Evolutionary conservation across 2,113 vertebrate genomes (phyloP).

Genomic region (Eira barbara): DNA sequence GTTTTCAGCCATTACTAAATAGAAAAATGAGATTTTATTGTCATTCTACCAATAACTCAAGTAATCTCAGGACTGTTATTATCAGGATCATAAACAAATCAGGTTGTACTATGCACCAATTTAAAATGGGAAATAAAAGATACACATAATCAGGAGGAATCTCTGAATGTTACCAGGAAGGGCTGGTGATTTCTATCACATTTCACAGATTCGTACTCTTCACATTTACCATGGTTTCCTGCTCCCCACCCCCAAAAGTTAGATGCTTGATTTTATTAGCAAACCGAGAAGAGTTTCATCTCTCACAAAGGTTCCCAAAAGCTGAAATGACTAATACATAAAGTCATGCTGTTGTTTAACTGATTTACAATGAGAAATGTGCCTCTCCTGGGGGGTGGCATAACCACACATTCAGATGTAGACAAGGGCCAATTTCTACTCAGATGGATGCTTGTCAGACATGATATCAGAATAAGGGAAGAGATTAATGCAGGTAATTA

Average conservation of each 20-base stretch:
- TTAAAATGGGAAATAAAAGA: neutral
- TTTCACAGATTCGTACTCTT: neutral
- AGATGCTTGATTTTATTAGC: constrained; percentile 19
- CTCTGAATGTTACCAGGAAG: neutral
- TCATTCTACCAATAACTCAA: neutral
- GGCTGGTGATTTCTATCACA: neutral
- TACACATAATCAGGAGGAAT: neutral
- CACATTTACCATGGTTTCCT: neutral
- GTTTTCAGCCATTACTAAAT: neutral
- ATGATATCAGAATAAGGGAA: neutral
- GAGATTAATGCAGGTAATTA: constrained; percentile 2
- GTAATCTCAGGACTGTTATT: neutral
- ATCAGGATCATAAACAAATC: neutral
- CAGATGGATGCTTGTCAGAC: constrained; percentile 1
- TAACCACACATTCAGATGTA: neutral
- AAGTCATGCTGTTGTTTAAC: constrained; percentile 29
- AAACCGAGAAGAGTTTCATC: constrained; percentile 1
- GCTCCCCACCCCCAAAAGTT: neutral
- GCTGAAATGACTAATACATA: constrained; percentile 16
- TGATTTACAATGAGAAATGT: constrained; percentile 41
- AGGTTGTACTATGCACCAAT: neutral
- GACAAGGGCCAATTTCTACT: neutral
- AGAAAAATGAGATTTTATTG: neutral
- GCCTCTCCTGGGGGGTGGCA: neutral
- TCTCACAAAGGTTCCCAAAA: constrained; percentile 22